Base-by-base conservation (phyloP, 2,888 invertebrate species). In the Stegophylla sp. region DNA sequence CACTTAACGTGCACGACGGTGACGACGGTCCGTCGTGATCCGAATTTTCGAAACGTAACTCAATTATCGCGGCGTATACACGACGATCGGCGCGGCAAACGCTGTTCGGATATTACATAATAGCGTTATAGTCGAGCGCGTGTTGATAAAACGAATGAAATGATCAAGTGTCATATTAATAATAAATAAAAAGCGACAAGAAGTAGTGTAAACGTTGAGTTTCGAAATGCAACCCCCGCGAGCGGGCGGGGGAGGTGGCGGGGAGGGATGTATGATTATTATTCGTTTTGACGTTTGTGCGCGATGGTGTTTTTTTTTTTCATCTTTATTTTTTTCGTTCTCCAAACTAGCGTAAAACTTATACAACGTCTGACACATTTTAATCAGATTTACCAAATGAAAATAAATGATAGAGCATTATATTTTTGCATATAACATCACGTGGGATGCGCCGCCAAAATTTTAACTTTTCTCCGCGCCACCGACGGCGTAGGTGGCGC, bases 341-440 rank as follows among this genome's bases (percentile, higher is more conserved):
- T 45, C 45, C 43, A 48, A 48, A 20, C 20, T 20, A 20, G 23
- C 1, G 17, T 15, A 51, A 3, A 61, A 74, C 13, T 34, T 63
- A 74, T 63, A 74, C 10, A 74, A 48, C 28, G 20, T 74, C 74
- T 63, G 63, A 63, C 74, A 74, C n/a, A 51, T 63, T 74, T 74
- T 74, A 74, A 73, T 73, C 17, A 61, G 43, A 73, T 73, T 61
- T 45, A 1, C 3, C 9, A 28, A 48, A 74, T 34, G 28, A 63
- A 63, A 74, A 74, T 74, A 51, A 63, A 74, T 34, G 48, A 63
- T 34, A 12, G 15, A 74, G 17, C n/a, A 12, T 73, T 45, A 26
- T 17, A 26, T 73, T 43, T 71, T 71, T 20, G 3, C 34, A 34
- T 7, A 34, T 7, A 5, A 7, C 34, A 20, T 9, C 51, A 51